Evolutionary conservation across 2,888 invertebrate genomes (phyloP).

Genomic region (Drosophila subsilvestris): DNA sequence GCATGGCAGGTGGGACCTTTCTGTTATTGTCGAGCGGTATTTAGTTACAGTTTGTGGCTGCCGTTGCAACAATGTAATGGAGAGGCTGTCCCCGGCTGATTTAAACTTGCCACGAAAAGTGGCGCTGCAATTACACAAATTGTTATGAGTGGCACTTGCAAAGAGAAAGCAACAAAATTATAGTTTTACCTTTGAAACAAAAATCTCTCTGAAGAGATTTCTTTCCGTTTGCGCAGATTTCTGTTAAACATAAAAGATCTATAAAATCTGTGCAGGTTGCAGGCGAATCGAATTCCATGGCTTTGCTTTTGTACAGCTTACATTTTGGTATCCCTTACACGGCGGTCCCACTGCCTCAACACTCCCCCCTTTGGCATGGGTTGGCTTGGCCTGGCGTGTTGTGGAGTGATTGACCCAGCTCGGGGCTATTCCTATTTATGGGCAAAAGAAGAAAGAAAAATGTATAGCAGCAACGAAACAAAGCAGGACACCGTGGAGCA

Average conservation of each 20-base stretch:
- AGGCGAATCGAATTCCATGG: slow-evolving; percentile 8
- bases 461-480: slow-evolving; percentile 21
- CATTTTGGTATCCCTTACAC: slow-evolving; percentile 25
- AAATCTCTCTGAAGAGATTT: background rate
- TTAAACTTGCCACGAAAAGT: slow-evolving; percentile 13
- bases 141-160: slow-evolving; percentile 36
- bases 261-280: background rate
- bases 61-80: slow-evolving; percentile 51
- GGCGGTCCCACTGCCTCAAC: background rate
- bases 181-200: background rate
- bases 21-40: slow-evolving; percentile 41
- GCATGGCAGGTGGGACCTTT: slow-evolving; percentile 22
- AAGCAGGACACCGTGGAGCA: slow-evolving; percentile 8
- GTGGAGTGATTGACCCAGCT: slow-evolving; percentile 69
- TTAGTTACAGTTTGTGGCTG: slow-evolving; percentile 30
- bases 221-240: background rate
- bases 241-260: slow-evolving; percentile 14
- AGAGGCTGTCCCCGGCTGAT: slow-evolving; percentile 26
- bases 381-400: slow-evolving; percentile 30
- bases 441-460: slow-evolving; percentile 10
- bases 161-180: background rate
- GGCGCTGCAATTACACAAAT: slow-evolving; percentile 56
- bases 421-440: slow-evolving; percentile 49
- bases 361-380: too few species aligned
- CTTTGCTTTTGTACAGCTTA: slow-evolving; percentile 12